Conservation (phyloP, 2,888 invertebrate genomes). For the Nysson spinosus region DNA sequence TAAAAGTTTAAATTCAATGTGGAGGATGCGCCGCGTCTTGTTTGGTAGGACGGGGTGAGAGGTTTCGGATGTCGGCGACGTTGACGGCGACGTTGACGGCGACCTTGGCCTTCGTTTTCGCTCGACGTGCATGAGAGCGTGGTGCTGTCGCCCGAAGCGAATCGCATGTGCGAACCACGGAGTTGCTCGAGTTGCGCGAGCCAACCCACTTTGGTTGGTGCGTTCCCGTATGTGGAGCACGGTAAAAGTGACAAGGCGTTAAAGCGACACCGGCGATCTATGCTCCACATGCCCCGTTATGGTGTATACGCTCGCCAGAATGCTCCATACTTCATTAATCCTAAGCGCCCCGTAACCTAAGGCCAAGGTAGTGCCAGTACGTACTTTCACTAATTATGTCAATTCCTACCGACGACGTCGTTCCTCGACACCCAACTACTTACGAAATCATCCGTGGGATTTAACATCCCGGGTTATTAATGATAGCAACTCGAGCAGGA, state of each 20-base stretch:
- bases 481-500: no score
- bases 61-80: neutral
- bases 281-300: slow-evolving; percentile 51
- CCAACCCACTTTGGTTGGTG: slow-evolving; percentile 51
- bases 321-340: slow-evolving; percentile 48
- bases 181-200: no score
- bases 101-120: slow-evolving; percentile 68
- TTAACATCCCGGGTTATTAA: no score
- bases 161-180: slow-evolving; percentile 52
- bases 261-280: slow-evolving; percentile 33
- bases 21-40: neutral
- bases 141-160: slow-evolving; percentile 61
- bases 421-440: slow-evolving; percentile 37
- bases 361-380: slow-evolving; percentile 59
- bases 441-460: slow-evolving; percentile 37
- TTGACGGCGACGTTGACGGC: slow-evolving; percentile 1
- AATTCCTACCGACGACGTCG: slow-evolving; percentile 49
- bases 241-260: slow-evolving; percentile 60
- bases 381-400: slow-evolving; percentile 64
- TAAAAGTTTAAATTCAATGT: neutral
- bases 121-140: slow-evolving; percentile 27
- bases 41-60: slow-evolving; percentile 3
- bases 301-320: slow-evolving; percentile 35
- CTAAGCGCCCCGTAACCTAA: slow-evolving; percentile 56
- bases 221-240: slow-evolving; percentile 61